Percentiles rank a stretch among this genome's conserved stretches.
These are phyloP conservation scores for Ophioninae sp. DNA, from an alignment of 2,888 invertebrate genomes.

Conservation along the genomic window DNA sequence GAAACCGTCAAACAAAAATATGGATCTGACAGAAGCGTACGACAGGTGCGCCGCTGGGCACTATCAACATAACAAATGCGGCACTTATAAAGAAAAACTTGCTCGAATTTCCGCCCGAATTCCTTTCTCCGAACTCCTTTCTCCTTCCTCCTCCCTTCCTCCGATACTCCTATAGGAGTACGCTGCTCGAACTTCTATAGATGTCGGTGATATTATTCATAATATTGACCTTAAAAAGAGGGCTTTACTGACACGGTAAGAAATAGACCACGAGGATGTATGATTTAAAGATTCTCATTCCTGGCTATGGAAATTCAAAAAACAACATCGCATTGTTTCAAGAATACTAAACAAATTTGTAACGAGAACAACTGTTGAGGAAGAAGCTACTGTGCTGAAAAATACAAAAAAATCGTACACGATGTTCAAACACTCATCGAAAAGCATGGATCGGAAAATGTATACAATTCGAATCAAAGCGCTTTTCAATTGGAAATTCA, in stretches of 20 bases:
- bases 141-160: too few species aligned
- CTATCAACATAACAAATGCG: too few species aligned
- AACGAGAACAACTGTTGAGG: background rate
- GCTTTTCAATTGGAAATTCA: background rate
- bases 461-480: conserved; percentile 1
- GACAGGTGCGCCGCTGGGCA: too few species aligned
- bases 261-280: background rate
- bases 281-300: background rate
- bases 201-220: background rate
- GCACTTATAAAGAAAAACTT: conserved; percentile 1
- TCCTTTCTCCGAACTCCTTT: too few species aligned
- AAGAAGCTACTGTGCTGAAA: too few species aligned
- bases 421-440: background rate
- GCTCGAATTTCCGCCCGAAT: background rate
- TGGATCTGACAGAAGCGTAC: too few species aligned
- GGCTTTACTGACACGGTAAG: background rate
- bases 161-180: background rate
- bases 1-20: too few species aligned
- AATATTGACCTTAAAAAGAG: conserved; percentile 1
- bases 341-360: background rate
- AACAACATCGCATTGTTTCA: background rate
- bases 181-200: background rate
- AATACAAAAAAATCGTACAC: background rate
- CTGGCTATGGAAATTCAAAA: conserved; percentile 1
- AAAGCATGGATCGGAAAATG: too few species aligned